Evolutionary conservation across 2,797 vertebrate genomes (phyloP), one percentile per base, ranked within the genome.

Genomic region (Mionectes olivaceus): DNA sequence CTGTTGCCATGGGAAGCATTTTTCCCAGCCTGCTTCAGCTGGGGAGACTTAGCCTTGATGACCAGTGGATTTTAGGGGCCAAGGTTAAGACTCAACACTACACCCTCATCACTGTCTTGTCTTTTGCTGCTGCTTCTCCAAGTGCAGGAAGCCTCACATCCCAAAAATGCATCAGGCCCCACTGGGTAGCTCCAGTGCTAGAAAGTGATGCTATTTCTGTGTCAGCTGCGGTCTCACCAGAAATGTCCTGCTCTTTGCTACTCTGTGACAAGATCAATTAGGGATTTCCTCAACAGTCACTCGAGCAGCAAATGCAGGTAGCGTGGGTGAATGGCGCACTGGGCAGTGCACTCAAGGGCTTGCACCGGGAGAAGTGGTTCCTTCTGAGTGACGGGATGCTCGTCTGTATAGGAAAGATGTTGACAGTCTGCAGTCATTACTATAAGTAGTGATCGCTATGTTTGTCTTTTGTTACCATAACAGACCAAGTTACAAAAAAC

Each of bases 241-340:
- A 35, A 6, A n/a, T 70, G 52, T 79, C 23, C 33, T 67, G 7
- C 44, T 59, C 46, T 56, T 55, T 92, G 60, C 57, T 67, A 3
- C 32, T 70, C 68, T 69, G 59, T 27, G 19, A 37, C 8, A 47
- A 41, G 47, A 41, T 52, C 55, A 33, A 0, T 73, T 55, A 15
- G 27, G 32, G 25, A 11, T 44, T 22, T 46, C 71, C 63, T 83
- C 52, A 49, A 18, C 57, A 82, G 39, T 27, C 41, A 17, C 5
- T 70, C 23, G 19, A 57, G 49, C 19, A 21, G 46, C 0, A 0
- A 80, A 16, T 32, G 43, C 14, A 46, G 59, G 47, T 75, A 32
- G 23, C 0, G 0, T 39, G 37, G 13, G 19, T 75, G n/a, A 43
- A 17, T 1, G 11, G n/a, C 44, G 13, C 32, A 4, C 13, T 4